phyloP scores from a whole-genome alignment of 2,888 invertebrate genomes.

The Acrobasis suavella region DNA sequence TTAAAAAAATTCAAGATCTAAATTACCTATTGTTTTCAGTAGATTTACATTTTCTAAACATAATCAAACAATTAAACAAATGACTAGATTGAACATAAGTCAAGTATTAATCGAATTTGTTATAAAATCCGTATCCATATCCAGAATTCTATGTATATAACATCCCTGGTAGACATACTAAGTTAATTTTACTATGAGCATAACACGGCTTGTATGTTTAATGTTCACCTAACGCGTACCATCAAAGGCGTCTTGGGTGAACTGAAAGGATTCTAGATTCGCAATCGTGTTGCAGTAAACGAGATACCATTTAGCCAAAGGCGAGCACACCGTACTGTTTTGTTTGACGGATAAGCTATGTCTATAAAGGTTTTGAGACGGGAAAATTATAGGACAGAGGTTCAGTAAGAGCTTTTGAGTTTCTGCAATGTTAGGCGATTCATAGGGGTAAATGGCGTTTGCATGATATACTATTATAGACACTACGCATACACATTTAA shows the following conservation, averaged over 20 bases:
- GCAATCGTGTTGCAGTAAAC: constrained; percentile 72
- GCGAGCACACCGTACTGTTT: constrained; percentile 54
- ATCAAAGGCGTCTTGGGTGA: constrained; percentile 63
- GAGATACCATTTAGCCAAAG: constrained; percentile 74
- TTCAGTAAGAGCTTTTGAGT: constrained; percentile 34
- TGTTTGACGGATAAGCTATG: constrained; percentile 53
- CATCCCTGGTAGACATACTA: not conserved
- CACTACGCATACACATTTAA: constrained; percentile 11
- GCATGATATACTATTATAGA: constrained; percentile 13
- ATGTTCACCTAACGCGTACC: constrained; percentile 54
- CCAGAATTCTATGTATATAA: too few relatives aligned
- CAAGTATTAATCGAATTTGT: too few relatives aligned
- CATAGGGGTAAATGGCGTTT: constrained; percentile 22
- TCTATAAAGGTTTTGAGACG: constrained; percentile 51
- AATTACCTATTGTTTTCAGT: too few relatives aligned
- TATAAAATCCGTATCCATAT: too few relatives aligned
- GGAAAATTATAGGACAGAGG: constrained; percentile 55
- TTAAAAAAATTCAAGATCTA: too few relatives aligned
- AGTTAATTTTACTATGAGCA: not conserved
- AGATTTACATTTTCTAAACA: too few relatives aligned
- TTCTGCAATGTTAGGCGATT: constrained; percentile 27
- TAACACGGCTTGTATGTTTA: constrained; percentile 3
- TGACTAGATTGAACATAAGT: too few relatives aligned
- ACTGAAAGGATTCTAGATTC: constrained; percentile 68
- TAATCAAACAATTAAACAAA: too few relatives aligned